Percentiles rank a stretch among this genome's conserved stretches.
phyloP scores from a whole-genome alignment of 2,113 vertebrate genomes.

The Callocephalon fimbriatum region DNA sequence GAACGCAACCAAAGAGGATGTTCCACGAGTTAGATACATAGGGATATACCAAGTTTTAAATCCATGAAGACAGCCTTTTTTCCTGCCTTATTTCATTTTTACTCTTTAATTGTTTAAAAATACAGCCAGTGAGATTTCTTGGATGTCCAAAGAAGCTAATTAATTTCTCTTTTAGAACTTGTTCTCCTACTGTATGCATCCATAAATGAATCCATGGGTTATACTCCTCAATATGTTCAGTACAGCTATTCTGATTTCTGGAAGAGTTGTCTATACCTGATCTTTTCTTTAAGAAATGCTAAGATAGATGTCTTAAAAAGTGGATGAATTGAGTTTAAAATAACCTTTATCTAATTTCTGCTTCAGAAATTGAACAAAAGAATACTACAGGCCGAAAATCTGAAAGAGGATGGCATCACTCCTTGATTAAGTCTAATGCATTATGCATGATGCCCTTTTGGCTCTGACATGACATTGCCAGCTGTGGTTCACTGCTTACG shows the following conservation, averaged over 20 bases:
- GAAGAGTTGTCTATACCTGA: not conserved
- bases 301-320: not conserved
- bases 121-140: not conserved
- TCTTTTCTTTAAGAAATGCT: not conserved
- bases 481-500: not conserved
- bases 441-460: constrained; percentile 35
- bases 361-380: not conserved
- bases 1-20: not conserved
- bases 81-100: not conserved
- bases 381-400: not conserved
- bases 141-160: not conserved
- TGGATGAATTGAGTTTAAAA: not conserved
- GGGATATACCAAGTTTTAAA: not conserved
- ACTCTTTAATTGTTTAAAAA: not conserved
- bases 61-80: not conserved
- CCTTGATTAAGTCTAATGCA: constrained; percentile 25
- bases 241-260: not conserved
- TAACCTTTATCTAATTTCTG: not conserved
- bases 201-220: not conserved
- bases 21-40: not conserved
- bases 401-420: constrained; percentile 29
- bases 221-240: not conserved
- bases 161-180: not conserved
- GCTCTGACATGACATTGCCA: constrained; percentile 23
- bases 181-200: not conserved